Base-by-base conservation (phyloP, 2,113 vertebrate genomes). In the Leucopsar rothschildi region DNA sequence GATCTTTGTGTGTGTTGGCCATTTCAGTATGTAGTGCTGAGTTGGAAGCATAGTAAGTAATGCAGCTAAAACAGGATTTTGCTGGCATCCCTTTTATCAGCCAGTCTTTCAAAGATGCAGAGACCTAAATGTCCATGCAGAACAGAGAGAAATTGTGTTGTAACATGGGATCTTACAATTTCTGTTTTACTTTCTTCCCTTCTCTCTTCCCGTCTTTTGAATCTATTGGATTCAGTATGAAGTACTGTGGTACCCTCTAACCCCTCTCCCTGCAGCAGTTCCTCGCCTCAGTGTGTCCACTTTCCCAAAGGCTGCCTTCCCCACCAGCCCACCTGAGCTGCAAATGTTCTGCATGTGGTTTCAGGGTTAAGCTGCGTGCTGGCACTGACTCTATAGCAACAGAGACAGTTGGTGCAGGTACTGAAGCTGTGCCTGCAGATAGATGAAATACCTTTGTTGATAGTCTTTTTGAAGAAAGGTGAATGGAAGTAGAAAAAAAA, bases 211-310 rank as follows among this genome's bases (percentile, higher is more conserved):
- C 39, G 6, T 52, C 65, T 12, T 69, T 49, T 63, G 25, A 31
- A 69, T 59, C 15, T 50, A 0, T 13, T 53, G 45, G 45, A 42
- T 82, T 28, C 28, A 79, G 42, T 69, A 27, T 28, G 29, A 80
- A 53, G 45, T 28, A 4, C 49, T 9, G 12, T 72, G 44, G 13
- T 76, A 40, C 23, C 12, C 28, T 45, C n/a, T 59, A n/a, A 61
- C 4, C 12, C 15, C 15, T 63, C 33, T 61, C 45, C 53, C 59
- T 70, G 35, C 59, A 83, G 45, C 50, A 52, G n/a, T 57, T 79
- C 23, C 65, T 73, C 0, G 0, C 50, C 45, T 76, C 9, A 5
- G 15, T 0, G 0, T n/a, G 47, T 49, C 77, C 16, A 2, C 25
- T 55, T 95, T 39, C 31, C 45, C 69, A 59, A 55, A 71, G 40